Percentiles rank a stretch among this genome's conserved stretches.
Evolutionary conservation across 2,888 invertebrate species (phyloP).

Genomic region (Euspilapteryx auroguttella): DNA sequence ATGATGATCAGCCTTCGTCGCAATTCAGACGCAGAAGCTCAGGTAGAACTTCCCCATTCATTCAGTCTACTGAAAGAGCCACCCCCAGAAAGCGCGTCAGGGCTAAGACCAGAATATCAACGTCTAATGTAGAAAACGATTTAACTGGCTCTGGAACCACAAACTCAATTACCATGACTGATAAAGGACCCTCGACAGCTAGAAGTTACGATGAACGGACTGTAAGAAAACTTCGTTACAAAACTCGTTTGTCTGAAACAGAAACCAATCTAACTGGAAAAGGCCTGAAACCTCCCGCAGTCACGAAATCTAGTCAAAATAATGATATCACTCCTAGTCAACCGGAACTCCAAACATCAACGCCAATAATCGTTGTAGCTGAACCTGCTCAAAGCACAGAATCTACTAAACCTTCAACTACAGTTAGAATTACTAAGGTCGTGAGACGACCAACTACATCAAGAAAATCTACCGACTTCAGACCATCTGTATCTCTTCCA

Average conservation of each 20-base stretch:
- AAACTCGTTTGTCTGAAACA: conserved; percentile 28
- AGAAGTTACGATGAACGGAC: conserved; percentile 26
- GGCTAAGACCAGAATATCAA: conserved; percentile 2
- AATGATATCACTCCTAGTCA: conserved; percentile 34
- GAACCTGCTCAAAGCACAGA: conserved; percentile 25
- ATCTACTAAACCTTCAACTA: conserved; percentile 6
- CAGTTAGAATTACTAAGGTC: conserved; percentile 22
- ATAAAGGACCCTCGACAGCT: conserved; percentile 31
- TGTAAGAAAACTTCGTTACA: conserved; percentile 35
- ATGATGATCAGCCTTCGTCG: conserved; percentile 18
- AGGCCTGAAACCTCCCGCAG: conserved; percentile 21
- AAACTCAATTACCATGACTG: conserved; percentile 25
- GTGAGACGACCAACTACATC: conserved; percentile 27
- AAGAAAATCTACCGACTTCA: conserved; percentile 20
- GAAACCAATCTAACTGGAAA: conserved; percentile 42
- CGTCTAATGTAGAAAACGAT: conserved; percentile 22
- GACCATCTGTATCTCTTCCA: conserved; percentile 14
- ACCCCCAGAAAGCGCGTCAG: too few species aligned
- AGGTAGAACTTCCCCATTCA: too few species aligned
- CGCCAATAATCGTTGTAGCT: conserved; percentile 17
- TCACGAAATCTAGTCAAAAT: conserved; percentile 38
- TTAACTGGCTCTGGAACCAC: conserved; percentile 36
- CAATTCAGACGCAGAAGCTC: conserved; percentile 31
- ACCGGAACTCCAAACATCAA: conserved; percentile 19
- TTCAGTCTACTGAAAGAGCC: too few species aligned